Evolutionary conservation across 1,140 invertebrate genomes (phyloP), one percentile per base, ranked within the genome.

Genomic region (Uloborus diversus): DNA sequence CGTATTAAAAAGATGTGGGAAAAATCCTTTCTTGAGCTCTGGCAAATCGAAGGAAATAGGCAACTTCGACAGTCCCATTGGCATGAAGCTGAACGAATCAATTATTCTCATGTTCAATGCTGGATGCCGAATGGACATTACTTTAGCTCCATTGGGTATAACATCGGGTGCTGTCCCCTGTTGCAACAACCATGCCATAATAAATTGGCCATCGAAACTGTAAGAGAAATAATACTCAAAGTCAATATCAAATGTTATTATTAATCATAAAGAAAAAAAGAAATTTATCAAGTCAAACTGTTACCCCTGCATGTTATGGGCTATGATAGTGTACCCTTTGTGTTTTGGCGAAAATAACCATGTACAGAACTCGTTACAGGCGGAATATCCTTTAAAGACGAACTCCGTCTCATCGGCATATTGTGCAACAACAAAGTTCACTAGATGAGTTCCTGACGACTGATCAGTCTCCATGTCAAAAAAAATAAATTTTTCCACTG

Each of bases 141-240:
- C 17, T 42, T 64, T 64, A 32, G 30, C 7, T 4, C 78, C 78
- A 71, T 64, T 80, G 11, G 28, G 32, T n/a, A 71, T 80, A 13
- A 71, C 20, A n/a, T 64, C 33, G 25, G 56, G 78, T 49, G 42
- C 56, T 53, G 14, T 23, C 14, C 56, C 57, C 17, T 66, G 64
- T 33, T 66, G 14, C n/a, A 66, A 25, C 11, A 66, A 20, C 30
- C 35, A 64, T n/a, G 32, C 35, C 32, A 64, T 35, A 14, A 64
- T 35, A 66, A 47, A 25, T 11, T 66, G 57, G 5, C 57, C 57
- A 27, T 61, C 57, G 30, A 61, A 61, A 4, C 25, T 28, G n/a
- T 7, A 51, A 51, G 4, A n/a, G 4, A 51, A 51, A 51, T n/a
- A 51, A 51, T 2, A 33, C 7, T 33, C 2, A 33, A 7, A 28